Evolutionary conservation across 2,113 vertebrate genomes (phyloP).

Genomic region (Pungitius pungitius): DNA sequence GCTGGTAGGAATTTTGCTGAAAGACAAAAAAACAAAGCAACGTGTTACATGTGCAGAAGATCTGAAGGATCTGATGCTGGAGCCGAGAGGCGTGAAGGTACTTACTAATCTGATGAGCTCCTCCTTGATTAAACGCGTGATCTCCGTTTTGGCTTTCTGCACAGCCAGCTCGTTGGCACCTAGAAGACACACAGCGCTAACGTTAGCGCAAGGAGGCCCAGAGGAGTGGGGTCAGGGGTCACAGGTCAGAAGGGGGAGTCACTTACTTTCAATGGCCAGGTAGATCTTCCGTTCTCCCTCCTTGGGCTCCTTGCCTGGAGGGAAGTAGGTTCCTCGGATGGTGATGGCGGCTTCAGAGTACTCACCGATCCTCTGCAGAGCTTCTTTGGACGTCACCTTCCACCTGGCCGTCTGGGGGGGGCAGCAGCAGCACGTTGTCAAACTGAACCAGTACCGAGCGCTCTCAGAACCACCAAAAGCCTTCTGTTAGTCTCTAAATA

Average conservation of each 20-base stretch:
- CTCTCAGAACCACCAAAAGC: not conserved
- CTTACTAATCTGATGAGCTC: conserved; percentile 98
- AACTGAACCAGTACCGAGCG: no score
- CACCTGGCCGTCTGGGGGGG: conserved; percentile 90
- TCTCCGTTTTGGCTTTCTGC: conserved; percentile 98
- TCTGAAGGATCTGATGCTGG: no score
- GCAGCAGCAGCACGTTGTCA: not conserved
- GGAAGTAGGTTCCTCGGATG: conserved; percentile 98
- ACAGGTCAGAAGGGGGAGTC: not conserved
- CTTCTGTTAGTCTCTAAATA: not conserved
- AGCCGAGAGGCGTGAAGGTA: conserved; percentile 25
- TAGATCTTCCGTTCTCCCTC: conserved; percentile 99
- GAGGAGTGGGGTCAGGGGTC: not conserved
- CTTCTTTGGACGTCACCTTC: conserved; percentile 99
- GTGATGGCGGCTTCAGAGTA: conserved; percentile 99
- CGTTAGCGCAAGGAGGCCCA: not conserved
- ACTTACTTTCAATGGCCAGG: conserved; percentile 97
- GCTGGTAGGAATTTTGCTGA: conserved; percentile 99
- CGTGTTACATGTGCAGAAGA: not conserved
- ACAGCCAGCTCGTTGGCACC: conserved; percentile 98
- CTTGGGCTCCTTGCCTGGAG: conserved; percentile 98
- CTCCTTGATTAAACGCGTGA: conserved; percentile 97
- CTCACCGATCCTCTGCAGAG: conserved; percentile 96
- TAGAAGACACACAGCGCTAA: conserved; percentile 54
- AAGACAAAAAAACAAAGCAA: conserved; percentile 5